These are phyloP conservation scores for Chaenodraco wilsoni DNA, from an alignment of 2,797 vertebrate genomes.

Conservation along the genomic window DNA sequence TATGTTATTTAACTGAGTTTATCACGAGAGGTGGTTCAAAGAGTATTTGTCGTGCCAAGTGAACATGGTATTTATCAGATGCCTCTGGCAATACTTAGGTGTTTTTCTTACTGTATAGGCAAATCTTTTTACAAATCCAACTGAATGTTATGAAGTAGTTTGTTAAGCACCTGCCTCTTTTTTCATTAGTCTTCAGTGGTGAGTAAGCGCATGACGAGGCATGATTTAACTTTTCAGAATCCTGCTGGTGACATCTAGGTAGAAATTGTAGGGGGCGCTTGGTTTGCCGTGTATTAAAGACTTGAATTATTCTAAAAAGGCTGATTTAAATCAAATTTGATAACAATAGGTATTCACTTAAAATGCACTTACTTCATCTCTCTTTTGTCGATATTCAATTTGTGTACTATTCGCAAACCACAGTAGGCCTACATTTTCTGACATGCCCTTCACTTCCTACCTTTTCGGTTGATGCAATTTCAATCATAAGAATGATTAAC, in stretches of 20 bases:
- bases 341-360: neutral
- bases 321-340: neutral
- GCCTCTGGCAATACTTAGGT: neutral
- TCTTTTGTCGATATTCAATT: neutral
- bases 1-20: neutral
- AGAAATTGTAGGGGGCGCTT: no score
- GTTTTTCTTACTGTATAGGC: neutral
- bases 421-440: neutral
- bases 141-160: no score
- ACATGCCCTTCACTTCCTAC: neutral
- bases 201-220: no score
- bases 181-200: no score
- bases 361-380: neutral
- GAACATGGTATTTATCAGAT: neutral
- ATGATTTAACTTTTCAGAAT: no score
- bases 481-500: neutral
- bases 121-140: neutral
- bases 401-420: neutral
- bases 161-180: no score
- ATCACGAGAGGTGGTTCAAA: conserved; percentile 26
- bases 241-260: no score
- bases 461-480: neutral
- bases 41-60: neutral
- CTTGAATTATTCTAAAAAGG: no score
- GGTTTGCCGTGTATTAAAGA: no score